phyloP scores from a whole-genome alignment of 2,113 vertebrate species.

The Dendropsophus ebraccatus region DNA sequence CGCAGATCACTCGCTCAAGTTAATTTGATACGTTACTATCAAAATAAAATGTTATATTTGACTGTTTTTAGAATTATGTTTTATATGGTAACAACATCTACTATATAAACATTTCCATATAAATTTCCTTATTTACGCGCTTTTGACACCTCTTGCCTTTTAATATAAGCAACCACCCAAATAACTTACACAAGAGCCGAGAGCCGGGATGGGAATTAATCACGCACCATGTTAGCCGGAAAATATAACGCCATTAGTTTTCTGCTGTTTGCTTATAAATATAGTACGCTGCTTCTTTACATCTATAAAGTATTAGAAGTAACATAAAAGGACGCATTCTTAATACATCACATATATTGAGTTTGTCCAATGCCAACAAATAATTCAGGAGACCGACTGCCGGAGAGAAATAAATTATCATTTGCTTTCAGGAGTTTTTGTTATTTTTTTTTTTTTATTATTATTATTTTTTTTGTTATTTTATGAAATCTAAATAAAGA shows the following conservation, averaged over 20 bases:
- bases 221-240: slow-evolving; percentile 20
- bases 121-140: slow-evolving; percentile 43
- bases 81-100: slow-evolving; percentile 9
- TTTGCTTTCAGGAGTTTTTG: not conserved
- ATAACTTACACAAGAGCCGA: slow-evolving; percentile 48
- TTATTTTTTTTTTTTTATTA: not conserved
- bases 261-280: slow-evolving; percentile 39
- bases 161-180: slow-evolving; percentile 36
- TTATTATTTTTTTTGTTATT: not conserved
- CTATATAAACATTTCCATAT: slow-evolving; percentile 28
- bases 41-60: slow-evolving; percentile 32
- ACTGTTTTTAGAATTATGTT: slow-evolving; percentile 29
- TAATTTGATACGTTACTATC: not conserved
- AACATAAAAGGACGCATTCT: slow-evolving; percentile 28
- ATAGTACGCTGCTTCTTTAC: slow-evolving; percentile 15
- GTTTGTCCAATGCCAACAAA: slow-evolving; percentile 19
- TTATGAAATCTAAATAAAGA: not conserved
- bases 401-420: slow-evolving; percentile 24
- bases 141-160: slow-evolving; percentile 55
- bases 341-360: slow-evolving; percentile 40
- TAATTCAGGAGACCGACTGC: slow-evolving; percentile 28
- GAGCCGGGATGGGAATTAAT: slow-evolving; percentile 38
- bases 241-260: slow-evolving; percentile 39
- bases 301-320: slow-evolving; percentile 40
- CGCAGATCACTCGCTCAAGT: not conserved